Evolutionary conservation across 1,140 invertebrate species (phyloP).

Genomic region (Megathymus violae): DNA sequence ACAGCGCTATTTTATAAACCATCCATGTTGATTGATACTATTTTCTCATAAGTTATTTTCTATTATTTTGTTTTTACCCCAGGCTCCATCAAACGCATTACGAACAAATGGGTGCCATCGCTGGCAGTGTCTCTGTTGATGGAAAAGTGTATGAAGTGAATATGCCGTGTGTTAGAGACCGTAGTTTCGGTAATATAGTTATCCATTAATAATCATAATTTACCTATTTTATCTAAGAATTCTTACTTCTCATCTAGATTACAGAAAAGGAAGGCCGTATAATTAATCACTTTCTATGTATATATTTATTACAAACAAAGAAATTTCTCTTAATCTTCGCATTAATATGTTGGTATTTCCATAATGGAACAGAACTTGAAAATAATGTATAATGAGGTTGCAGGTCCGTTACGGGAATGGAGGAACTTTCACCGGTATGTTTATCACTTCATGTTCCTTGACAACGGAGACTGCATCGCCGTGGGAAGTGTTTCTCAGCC

Average conservation of each 20-base stretch:
- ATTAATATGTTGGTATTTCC: too few relatives aligned
- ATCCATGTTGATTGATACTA: too few relatives aligned
- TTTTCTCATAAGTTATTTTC: too few relatives aligned
- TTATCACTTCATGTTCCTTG: slow-evolving; percentile 86
- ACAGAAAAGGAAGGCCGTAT: too few relatives aligned
- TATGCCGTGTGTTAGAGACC: slow-evolving; percentile 85
- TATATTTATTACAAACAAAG: too few relatives aligned
- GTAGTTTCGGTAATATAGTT: slow-evolving; percentile 86
- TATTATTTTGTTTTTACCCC: too few relatives aligned
- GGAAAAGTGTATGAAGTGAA: slow-evolving; percentile 76
- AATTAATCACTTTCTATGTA: too few relatives aligned
- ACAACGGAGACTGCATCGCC: slow-evolving; percentile 87
- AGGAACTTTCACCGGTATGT: slow-evolving; percentile 87
- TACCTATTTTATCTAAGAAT: too few relatives aligned
- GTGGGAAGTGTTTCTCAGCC: slow-evolving; percentile 88
- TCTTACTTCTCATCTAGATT: too few relatives aligned
- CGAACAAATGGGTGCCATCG: slow-evolving; percentile 87
- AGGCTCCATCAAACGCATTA: slow-evolving; percentile 90
- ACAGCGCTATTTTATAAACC: too few relatives aligned
- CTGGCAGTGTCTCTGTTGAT: slow-evolving; percentile 82
- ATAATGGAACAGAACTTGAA: background rate
- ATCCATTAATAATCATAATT: too few relatives aligned
- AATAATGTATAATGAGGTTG: slow-evolving; percentile 10
- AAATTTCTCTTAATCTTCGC: too few relatives aligned
- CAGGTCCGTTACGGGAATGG: slow-evolving; percentile 85